Evolutionary conservation across 2,888 invertebrate genomes (phyloP), one percentile per base, ranked within the genome.

Genomic region (Microplitis deprimator): DNA sequence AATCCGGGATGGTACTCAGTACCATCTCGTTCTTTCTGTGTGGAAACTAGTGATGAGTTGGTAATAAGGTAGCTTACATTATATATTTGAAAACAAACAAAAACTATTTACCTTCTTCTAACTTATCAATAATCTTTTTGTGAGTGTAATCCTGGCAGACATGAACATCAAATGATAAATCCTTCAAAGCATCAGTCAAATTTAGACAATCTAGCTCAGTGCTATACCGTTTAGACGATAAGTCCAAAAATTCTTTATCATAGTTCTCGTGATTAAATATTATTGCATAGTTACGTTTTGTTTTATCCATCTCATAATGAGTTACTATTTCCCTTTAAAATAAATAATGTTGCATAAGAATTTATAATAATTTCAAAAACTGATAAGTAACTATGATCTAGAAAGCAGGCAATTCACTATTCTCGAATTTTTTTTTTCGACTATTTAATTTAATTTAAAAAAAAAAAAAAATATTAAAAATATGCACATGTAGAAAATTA

Each of bases 191-290:
- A 83, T 92, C 92, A 73, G 92, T 90, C 73, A 97, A 91, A 86
- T 95, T 94, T 79, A 94, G 93, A 83, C 95, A 93, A 89, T 98
- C 98, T 67, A 94, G 94, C 86, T 96, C 95, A 1, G 97, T 98
- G 1, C 98, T 98, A 82, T 93, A 92, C 77, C 97, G 93, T 6
- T 5, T 50, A 1, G 0, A 50, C 10, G 50, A 50, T 8, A 92
- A 88, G 87, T 94, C 94, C 77, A 96, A 89, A 85, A 93, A 93
- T 79, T 92, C 92, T 78, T 94, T 92, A 81, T 93, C 93, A 86
- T 98, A 98, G 85, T 92, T 91, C 90, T 96, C 96, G 88, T 98
- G 97, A 89, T 98, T 98, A 86, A 98, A 96, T 85, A 98, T 96
- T 16, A 97, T 89, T 4, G 97, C 97, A 82, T 93, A 90, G 5